Base-by-base conservation (phyloP, 2,797 vertebrate species). In the Bucorvus abyssinicus region DNA sequence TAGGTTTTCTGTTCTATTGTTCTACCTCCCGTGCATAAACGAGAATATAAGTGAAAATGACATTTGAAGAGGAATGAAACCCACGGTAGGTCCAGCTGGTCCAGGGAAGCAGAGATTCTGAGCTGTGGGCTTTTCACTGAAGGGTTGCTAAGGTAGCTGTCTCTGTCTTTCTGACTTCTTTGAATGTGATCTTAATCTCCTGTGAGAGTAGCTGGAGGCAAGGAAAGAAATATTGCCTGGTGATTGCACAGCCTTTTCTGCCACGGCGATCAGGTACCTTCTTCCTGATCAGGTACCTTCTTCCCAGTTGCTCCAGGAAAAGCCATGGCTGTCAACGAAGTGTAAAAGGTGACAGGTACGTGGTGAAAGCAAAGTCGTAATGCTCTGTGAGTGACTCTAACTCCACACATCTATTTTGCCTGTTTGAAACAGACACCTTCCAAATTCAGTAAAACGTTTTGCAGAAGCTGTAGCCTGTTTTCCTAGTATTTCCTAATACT, bases 1-100 rank as follows among this genome's bases (percentile, higher is more conserved):
- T 45, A 26, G 42, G 3, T 67, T 49, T 65, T 36, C 16, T 40
- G 9, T 63, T 24, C 22, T 59, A 2, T 45, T 49, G 14, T 53
- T 57, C n/a, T 29, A 14, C 15, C 5, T 77, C 1, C 13, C 0
- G 0, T 16, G 8, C 29, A 7, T 30, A 24, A 64, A 38, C 7
- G 38, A 34, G 20, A 49, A 19, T 7, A 44, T 21, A 40, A 4
- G 2, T 20, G 22, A 10, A 14, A 63, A 44, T 14, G 76, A 36
- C 21, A 7, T 6, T 6, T 16, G 11, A 67, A 27, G 45, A 47
- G 69, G 26, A 40, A 2, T 47, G 6, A 38, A 77, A 19, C 7
- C 22, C 16, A 1, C 2, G 0, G 5, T 8, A 12, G 32, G 55
- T 56, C 30, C 32, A 45, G 34, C 55, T 83, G 55, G 77, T 13